phyloP scores from a whole-genome alignment of 2,797 vertebrate genomes.

The Myotis daubentonii region DNA sequence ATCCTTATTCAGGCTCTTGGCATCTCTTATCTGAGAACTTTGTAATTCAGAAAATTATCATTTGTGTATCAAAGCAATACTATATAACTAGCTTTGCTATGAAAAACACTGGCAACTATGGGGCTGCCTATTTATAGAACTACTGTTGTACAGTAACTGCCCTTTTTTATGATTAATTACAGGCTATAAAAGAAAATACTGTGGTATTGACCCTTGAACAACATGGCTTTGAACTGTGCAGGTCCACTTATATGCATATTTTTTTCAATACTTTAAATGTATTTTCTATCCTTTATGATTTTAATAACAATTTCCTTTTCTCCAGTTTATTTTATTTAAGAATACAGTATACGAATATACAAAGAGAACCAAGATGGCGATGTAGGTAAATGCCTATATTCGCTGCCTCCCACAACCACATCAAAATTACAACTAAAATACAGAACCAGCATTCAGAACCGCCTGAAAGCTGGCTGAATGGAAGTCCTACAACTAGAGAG shows the following conservation, averaged over 20 bases:
- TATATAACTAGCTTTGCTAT: background rate
- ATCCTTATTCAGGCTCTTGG: background rate
- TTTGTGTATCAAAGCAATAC: constrained; percentile 24
- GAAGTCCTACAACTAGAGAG: too few relatives aligned
- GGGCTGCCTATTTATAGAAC: background rate
- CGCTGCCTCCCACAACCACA: too few relatives aligned
- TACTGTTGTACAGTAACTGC: background rate
- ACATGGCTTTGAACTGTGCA: background rate
- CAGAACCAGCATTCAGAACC: too few relatives aligned
- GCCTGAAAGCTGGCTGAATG: too few relatives aligned
- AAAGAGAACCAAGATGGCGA: too few relatives aligned
- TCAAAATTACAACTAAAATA: too few relatives aligned
- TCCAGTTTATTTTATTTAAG: background rate
- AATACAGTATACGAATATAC: background rate
- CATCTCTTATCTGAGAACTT: constrained; percentile 43
- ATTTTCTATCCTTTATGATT: background rate
- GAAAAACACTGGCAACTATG: constrained; percentile 7
- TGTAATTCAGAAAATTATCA: background rate
- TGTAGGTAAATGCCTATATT: too few relatives aligned
- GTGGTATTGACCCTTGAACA: background rate
- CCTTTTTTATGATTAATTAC: background rate
- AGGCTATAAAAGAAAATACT: constrained; percentile 18
- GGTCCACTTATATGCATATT: background rate
- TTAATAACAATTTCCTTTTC: background rate
- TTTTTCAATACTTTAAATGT: background rate